These are phyloP conservation scores for Biston betularia DNA, from an alignment of 2,888 invertebrate genomes.

Conservation along the genomic window DNA sequence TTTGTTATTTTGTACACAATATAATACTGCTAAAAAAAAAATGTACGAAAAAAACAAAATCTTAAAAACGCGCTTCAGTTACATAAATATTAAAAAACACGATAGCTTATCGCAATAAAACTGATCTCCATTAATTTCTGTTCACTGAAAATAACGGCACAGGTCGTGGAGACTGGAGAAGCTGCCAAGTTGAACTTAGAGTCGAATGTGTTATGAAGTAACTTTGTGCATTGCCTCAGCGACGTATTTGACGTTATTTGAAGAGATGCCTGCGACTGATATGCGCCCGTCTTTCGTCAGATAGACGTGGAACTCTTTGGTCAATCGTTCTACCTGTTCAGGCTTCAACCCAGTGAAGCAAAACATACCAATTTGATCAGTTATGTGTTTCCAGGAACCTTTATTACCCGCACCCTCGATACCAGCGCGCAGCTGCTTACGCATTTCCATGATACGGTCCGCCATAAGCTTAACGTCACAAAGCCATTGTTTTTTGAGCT, in stretches of 20 bases:
- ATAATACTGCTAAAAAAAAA: too few species aligned
- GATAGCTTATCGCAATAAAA: too few species aligned
- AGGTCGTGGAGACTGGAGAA: conserved; percentile 13
- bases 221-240: conserved; percentile 97
- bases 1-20: too few species aligned
- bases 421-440: conserved; percentile 91
- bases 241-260: conserved; percentile 97
- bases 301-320: conserved; percentile 96
- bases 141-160: conserved; percentile 3
- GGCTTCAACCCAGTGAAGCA: conserved; percentile 98
- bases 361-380: conserved; percentile 99
- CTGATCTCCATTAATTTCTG: too few species aligned
- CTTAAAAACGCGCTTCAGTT: too few species aligned
- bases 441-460: conserved; percentile 97
- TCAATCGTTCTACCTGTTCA: conserved; percentile 94
- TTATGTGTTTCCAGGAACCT: conserved; percentile 96
- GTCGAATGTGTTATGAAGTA: conserved; percentile 87
- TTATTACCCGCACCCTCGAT: conserved; percentile 94
- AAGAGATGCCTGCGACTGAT: conserved; percentile 98
- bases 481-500: conserved; percentile 91
- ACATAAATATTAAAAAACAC: too few species aligned
- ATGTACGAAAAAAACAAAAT: too few species aligned
- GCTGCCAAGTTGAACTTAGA: conserved; percentile 32
- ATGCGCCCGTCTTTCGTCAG: conserved; percentile 99
- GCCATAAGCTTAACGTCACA: conserved; percentile 98